Evolutionary conservation across 2,113 vertebrate genomes (phyloP).

Genomic region (Halichoerus grypus): DNA sequence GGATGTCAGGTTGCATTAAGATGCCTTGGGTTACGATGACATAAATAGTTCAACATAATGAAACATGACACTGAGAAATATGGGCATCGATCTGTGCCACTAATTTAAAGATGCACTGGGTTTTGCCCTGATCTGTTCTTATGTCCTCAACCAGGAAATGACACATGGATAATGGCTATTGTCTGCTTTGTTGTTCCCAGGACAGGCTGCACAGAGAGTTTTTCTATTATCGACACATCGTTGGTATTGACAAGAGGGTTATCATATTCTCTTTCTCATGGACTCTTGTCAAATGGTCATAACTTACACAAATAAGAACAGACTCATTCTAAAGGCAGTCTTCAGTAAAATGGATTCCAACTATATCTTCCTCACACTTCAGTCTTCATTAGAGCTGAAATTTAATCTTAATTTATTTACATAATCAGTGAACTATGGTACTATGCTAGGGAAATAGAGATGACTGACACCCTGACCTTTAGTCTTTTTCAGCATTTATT

Average conservation of each 20-base stretch:
- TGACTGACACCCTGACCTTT: background rate
- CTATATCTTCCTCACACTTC: background rate
- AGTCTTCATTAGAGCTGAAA: constrained; percentile 2
- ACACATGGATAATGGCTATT: constrained; percentile 87
- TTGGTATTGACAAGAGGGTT: constrained; percentile 85
- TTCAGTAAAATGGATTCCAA: constrained; percentile 62
- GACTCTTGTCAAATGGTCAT: constrained; percentile 77
- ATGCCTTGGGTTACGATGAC: constrained; percentile 77
- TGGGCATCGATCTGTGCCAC: constrained; percentile 85
- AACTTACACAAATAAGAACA: constrained; percentile 70
- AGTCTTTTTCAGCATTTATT: background rate
- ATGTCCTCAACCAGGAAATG: constrained; percentile 84
- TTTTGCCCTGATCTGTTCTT: constrained; percentile 85
- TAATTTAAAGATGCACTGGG: constrained; percentile 84
- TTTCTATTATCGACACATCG: constrained; percentile 84
- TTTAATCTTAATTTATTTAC: constrained; percentile 61
- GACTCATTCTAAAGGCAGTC: constrained; percentile 50
- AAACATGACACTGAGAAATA: constrained; percentile 86
- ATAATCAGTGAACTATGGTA: constrained; percentile 24
- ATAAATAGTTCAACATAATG: constrained; percentile 83
- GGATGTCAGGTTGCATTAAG: constrained; percentile 81
- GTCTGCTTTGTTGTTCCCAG: constrained; percentile 85
- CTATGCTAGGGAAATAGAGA: background rate
- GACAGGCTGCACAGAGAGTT: constrained; percentile 81
- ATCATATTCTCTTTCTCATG: constrained; percentile 81